Base-by-base conservation (phyloP, 2,888 invertebrate genomes). In the Chalcosyrphus nemorum region DNA sequence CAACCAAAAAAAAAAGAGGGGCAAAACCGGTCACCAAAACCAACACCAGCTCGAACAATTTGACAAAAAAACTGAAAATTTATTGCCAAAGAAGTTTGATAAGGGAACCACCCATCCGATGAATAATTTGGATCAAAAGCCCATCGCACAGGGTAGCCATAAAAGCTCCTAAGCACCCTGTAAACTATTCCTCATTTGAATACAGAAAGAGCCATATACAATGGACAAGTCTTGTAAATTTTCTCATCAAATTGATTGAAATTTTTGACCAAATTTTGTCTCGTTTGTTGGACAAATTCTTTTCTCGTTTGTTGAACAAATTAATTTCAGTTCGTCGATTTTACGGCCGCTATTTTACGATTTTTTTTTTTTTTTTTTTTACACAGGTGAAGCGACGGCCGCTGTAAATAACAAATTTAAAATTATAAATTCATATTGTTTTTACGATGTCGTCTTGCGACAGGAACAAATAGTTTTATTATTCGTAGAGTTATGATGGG, bases 401-500 rank as follows among this genome's bases (percentile, higher is more conserved):
- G 21, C 19, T n/a, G 45, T 70, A 45, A 70, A 70, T 57, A 43
- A 68, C 0, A 43, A 54, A n/a, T 75, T 70, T 63, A 0, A 52
- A 76, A 81, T 76, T 77, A 77, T 76, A 43, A 77, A 82, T 77
- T 72, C 77, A 66, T 61, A 56, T 76, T 59, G 54, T 71, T 70
- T 75, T 82, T 76, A 81, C 52, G 81, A 63, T 63, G 74, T 63
- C 56, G 32, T 65, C 32, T 47, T 27, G 38, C 3, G 65, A 70
- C 43, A 19, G 59, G 81, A 43, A 71, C 81, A 77, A 66, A 77
- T 71, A 77, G 77, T 65, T 77, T 82, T 82, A 82, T 72, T 71
- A 72, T 76, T 61, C 66, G 15, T 21, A 15, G 47, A 47, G 4
- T 27, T 59, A 66, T 61, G 59, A 47, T 82, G 81, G 76, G 77